Percentiles rank a stretch among this genome's conserved stretches.
Evolutionary conservation across 2,888 invertebrate species (phyloP).

Genomic region (Lepeophtheirus nordmannii): DNA sequence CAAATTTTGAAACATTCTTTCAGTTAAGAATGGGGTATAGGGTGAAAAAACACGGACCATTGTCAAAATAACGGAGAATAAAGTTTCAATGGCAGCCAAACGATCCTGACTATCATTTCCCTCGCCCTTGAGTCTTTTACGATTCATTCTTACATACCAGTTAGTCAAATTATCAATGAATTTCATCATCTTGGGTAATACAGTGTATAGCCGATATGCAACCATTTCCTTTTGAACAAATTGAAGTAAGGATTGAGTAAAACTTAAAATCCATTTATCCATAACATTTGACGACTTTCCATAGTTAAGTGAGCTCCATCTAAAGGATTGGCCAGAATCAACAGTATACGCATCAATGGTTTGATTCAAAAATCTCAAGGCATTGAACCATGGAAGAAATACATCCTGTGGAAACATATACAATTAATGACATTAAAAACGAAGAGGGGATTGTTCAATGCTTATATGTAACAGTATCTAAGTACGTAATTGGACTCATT

Average conservation of each 20-base stretch:
- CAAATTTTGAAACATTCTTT: conserved; percentile 81
- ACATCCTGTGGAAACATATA: conserved; percentile 47
- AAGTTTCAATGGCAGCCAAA: conserved; percentile 62
- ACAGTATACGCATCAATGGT: conserved; percentile 64
- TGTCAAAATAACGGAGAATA: conserved; percentile 70
- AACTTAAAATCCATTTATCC: conserved; percentile 94
- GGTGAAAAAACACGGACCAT: conserved; percentile 90
- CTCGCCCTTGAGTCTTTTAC: conserved; percentile 85
- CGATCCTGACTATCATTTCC: conserved; percentile 57
- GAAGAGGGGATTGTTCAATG: too few species aligned
- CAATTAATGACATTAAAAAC: too few species aligned
- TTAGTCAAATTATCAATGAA: conserved; percentile 96
- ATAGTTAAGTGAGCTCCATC: conserved; percentile 33
- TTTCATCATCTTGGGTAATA: conserved; percentile 78
- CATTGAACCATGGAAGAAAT: conserved; percentile 77
- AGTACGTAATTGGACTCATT: too few species aligned
- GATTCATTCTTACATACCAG: conserved; percentile 95
- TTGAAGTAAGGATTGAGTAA: conserved; percentile 75
- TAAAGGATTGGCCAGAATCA: conserved; percentile 36
- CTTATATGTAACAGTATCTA: too few species aligned
- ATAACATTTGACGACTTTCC: conserved; percentile 54
- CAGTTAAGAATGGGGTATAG: conserved; percentile 89
- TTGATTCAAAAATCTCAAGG: conserved; percentile 70
- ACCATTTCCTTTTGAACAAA: conserved; percentile 86
- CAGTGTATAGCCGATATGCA: conserved; percentile 83